A percentile compares a stretch with the other conserved stretches of the same genome.
phyloP scores from a whole-genome alignment of 2,888 invertebrate genomes.

The Andrena marginata region DNA sequence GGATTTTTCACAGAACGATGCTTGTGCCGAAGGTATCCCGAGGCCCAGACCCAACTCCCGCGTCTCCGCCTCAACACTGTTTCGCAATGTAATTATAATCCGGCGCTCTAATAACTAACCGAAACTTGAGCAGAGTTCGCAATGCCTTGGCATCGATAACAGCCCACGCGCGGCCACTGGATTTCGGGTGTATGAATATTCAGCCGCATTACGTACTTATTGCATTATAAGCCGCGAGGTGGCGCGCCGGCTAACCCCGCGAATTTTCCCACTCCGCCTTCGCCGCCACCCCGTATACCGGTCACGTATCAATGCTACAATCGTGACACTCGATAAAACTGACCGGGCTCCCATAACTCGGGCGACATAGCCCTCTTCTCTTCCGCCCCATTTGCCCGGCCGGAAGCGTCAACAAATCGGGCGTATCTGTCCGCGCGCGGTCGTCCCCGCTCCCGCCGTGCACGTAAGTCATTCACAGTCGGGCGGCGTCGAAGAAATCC shows the following conservation, averaged over 20 bases:
- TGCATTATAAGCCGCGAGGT: background rate
- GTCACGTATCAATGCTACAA: conserved; percentile 1
- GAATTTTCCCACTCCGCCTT: background rate
- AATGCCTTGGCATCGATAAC: conserved; percentile 39
- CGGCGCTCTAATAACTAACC: conserved; percentile 42
- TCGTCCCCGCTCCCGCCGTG: background rate
- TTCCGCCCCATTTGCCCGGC: background rate
- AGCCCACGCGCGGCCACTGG: conserved; percentile 1
- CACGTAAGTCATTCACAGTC: conserved; percentile 7
- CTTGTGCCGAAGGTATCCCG: background rate
- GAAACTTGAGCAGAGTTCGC: conserved; percentile 41
- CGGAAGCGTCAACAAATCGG: conserved; percentile 4
- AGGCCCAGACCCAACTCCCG: background rate
- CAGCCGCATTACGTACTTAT: conserved; percentile 32
- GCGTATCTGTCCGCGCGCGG: conserved; percentile 8
- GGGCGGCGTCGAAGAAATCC: conserved; percentile 1
- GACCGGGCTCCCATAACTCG: background rate
- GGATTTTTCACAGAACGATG: too few relatives aligned
- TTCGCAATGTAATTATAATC: conserved; percentile 42
- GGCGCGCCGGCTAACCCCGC: too few relatives aligned
- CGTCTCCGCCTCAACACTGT: conserved; percentile 33
- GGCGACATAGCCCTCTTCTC: background rate
- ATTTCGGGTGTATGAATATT: conserved; percentile 33
- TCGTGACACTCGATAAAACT: conserved; percentile 4
- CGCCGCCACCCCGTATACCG: background rate